phyloP scores from a whole-genome alignment of 2,113 vertebrate genomes.

The Centropus bengalensis region DNA sequence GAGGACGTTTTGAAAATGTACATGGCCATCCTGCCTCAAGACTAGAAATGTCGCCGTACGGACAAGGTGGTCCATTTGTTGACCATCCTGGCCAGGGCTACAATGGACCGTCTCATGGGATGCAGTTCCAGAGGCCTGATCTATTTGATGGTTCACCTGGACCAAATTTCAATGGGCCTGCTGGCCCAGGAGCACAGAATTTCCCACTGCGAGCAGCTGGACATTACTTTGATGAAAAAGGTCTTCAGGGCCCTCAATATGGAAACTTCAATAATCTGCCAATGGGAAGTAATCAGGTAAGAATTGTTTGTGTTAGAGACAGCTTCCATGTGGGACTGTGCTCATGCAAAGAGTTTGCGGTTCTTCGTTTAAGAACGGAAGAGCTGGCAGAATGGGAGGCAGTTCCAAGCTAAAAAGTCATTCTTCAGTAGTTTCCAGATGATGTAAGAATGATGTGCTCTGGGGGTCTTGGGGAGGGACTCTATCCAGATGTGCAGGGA shows the following conservation, averaged over 20 bases:
- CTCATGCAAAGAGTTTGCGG: background rate
- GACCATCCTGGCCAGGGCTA: conserved; percentile 84
- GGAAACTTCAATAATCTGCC: conserved; percentile 78
- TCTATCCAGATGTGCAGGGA: too few relatives aligned
- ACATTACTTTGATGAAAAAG: conserved; percentile 86
- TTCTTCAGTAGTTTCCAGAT: background rate
- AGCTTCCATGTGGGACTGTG: background rate
- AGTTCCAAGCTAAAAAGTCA: background rate
- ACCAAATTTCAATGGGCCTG: conserved; percentile 85
- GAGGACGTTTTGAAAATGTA: conserved; percentile 79
- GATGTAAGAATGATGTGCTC: background rate
- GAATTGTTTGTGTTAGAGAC: background rate
- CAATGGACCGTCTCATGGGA: conserved; percentile 77
- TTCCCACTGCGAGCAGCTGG: conserved; percentile 77
- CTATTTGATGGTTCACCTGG: conserved; percentile 80
- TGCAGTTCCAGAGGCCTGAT: conserved; percentile 82
- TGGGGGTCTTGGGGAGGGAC: too few relatives aligned
- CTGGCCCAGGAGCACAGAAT: conserved; percentile 77
- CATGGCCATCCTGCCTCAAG: conserved; percentile 78
- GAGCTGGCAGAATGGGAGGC: background rate
- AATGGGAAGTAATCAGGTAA: conserved; percentile 81
- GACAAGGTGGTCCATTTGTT: conserved; percentile 79
- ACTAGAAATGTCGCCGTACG: conserved; percentile 77
- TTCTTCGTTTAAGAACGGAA: background rate
- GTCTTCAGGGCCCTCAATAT: conserved; percentile 78